phyloP scores from a whole-genome alignment of 2,797 vertebrate genomes.

The Siniperca scherzeri region DNA sequence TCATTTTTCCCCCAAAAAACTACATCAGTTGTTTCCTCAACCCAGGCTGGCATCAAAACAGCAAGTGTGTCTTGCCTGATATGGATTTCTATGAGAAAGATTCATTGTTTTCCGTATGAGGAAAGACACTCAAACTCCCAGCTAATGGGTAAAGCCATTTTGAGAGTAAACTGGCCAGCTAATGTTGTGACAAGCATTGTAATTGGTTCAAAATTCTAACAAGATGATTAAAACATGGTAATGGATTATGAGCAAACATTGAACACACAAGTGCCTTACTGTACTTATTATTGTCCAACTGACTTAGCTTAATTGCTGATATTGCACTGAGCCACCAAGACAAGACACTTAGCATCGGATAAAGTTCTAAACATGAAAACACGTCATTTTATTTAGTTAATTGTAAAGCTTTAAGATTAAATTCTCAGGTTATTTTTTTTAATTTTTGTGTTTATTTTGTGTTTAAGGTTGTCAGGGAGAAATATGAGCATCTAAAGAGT shows the following conservation, averaged over 20 bases:
- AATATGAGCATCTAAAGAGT: constrained; percentile 38
- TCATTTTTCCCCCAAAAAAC: constrained; percentile 44
- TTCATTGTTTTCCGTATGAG: constrained; percentile 57
- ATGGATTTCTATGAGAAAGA: constrained; percentile 57
- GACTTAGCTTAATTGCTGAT: constrained; percentile 52
- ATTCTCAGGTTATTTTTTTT: neutral
- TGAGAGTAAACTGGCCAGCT: constrained; percentile 63
- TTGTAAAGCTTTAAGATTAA: constrained; percentile 3
- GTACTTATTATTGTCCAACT: constrained; percentile 45
- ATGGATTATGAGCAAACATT: constrained; percentile 62
- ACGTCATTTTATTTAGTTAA: neutral
- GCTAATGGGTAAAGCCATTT: constrained; percentile 58
- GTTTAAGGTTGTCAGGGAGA: neutral
- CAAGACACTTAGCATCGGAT: constrained; percentile 8
- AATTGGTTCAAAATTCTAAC: constrained; percentile 71
- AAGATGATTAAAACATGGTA: constrained; percentile 69
- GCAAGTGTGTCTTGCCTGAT: constrained; percentile 57
- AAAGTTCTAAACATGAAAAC: constrained; percentile 8
- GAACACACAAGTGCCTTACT: constrained; percentile 41
- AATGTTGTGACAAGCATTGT: constrained; percentile 71
- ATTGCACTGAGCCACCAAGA: constrained; percentile 34
- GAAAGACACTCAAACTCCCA: constrained; percentile 58
- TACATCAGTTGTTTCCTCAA: constrained; percentile 53
- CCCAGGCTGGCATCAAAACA: constrained; percentile 60
- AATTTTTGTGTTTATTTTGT: neutral